Conservation (phyloP, 2,888 invertebrate genomes). For the Thera obeliscata region DNA sequence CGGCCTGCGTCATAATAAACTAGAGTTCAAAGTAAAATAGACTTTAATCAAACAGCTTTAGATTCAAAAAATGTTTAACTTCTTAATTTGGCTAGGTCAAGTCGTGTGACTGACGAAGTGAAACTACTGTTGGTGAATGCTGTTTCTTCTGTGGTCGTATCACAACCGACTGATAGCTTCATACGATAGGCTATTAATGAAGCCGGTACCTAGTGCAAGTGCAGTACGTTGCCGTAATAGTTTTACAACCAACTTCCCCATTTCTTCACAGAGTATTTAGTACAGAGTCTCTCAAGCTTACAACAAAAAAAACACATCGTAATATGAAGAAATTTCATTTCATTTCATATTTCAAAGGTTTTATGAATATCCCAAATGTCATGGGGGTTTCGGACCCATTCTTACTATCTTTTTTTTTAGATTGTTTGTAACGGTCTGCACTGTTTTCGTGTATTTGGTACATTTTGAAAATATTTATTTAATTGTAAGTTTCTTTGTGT, state of each 20-base stretch:
- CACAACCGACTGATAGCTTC: slow-evolving; percentile 77
- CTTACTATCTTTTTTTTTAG: too few species aligned
- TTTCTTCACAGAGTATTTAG: slow-evolving; percentile 10
- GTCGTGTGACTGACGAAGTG: background rate
- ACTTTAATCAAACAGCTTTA: background rate
- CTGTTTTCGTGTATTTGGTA: too few species aligned
- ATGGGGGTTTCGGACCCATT: too few species aligned
- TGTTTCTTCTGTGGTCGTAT: slow-evolving; percentile 44
- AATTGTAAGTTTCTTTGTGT: too few species aligned
- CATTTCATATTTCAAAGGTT: too few species aligned
- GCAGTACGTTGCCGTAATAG: slow-evolving; percentile 73
- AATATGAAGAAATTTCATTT: too few species aligned
- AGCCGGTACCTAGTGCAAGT: slow-evolving; percentile 69
- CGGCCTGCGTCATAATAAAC: background rate
- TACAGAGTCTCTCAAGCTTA: background rate
- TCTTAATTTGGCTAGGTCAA: background rate
- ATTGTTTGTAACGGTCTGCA: too few species aligned
- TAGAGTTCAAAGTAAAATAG: background rate
- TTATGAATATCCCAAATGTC: too few species aligned
- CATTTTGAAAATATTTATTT: too few species aligned
- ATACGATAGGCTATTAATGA: slow-evolving; percentile 82
- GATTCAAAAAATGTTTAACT: background rate
- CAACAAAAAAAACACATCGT: too few species aligned
- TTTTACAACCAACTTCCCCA: slow-evolving; percentile 71
- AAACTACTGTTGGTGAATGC: background rate